Base-by-base conservation (phyloP, 2,888 invertebrate species). In the Heteromurus nitidus region DNA sequence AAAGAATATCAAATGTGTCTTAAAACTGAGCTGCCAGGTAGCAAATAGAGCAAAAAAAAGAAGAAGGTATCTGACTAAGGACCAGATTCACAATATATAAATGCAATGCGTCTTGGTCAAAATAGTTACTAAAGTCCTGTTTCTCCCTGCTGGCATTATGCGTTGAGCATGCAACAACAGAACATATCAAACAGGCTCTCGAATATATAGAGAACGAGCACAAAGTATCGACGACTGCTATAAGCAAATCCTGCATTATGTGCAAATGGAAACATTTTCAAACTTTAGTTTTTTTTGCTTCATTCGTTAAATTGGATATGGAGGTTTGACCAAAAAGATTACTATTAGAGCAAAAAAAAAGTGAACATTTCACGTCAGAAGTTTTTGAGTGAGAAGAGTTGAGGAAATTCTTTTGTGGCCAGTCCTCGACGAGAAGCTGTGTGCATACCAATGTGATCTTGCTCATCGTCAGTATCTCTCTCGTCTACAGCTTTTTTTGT, bases 241-340 rank as follows among this genome's bases (percentile, higher is more conserved):
- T 73, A 47, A 53, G 36, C n/a, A 47, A 70, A 73, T 73, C 62
- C 62, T 44, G 53, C 22, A 47, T 36, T 67, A 76, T 60, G 68
- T 44, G 62, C n/a, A 64, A 69, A 76, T 58, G 60, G 42, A 76
- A 68, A 68, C 47, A 76, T 76, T 68, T 68, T 68, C 60, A 68
- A 68, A 68, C 68, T 60, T 31, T 30, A n/a, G n/a, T 36, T 16
- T 72, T 76, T 76, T 76, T 76, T 76, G 76, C 68, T 76, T 69
- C 60, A 76, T 76, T 76, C 76, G 76, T 68, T 76, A 76, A 76
- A 76, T 76, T 68, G 76, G 76, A 76, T 76, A 44, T 69, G 69
- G 76, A 76, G 76, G 69, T 76, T 76, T 76, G 76, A 76, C 76
- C 76, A 76, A 76, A 69, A 76, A 76, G 76, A 76, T 76, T 76